phyloP scores from a whole-genome alignment of 2,797 vertebrate genomes.

The Malurus leucopterus region DNA sequence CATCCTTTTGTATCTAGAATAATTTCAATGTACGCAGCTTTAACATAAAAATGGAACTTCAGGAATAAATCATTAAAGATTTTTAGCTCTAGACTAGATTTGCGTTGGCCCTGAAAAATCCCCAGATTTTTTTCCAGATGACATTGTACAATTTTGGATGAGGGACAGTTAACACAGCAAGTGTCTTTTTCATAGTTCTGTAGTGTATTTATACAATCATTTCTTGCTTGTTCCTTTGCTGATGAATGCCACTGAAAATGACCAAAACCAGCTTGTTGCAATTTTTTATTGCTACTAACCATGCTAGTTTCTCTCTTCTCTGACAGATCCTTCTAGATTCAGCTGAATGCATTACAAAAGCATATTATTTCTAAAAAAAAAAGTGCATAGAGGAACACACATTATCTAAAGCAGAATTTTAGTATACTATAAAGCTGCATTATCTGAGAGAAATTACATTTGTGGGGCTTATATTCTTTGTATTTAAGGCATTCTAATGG shows the following conservation, averaged over 20 bases:
- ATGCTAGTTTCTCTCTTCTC: background rate
- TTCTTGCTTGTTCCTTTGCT: constrained; percentile 62
- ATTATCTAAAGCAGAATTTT: background rate
- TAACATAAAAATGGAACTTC: background rate
- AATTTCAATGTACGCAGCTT: background rate
- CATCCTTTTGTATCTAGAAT: background rate
- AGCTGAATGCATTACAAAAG: background rate
- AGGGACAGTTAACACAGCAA: constrained; percentile 51
- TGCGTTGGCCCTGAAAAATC: background rate
- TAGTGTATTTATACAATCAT: constrained; percentile 65
- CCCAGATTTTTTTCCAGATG: constrained; percentile 3
- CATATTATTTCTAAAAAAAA: background rate
- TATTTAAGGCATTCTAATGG: background rate
- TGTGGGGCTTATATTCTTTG: background rate
- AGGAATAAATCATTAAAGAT: background rate
- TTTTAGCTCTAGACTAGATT: background rate
- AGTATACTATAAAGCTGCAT: background rate
- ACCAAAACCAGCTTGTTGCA: background rate
- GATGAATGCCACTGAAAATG: constrained; percentile 41
- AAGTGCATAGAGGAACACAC: background rate
- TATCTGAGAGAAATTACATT: background rate
- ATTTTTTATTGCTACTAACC: background rate
- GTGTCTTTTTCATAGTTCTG: constrained; percentile 60
- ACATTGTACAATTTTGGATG: constrained; percentile 49
- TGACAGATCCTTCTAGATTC: background rate